phyloP scores from a whole-genome alignment of 53 echinoderm and acorn worm species.

The Actinopyga echinites region DNA sequence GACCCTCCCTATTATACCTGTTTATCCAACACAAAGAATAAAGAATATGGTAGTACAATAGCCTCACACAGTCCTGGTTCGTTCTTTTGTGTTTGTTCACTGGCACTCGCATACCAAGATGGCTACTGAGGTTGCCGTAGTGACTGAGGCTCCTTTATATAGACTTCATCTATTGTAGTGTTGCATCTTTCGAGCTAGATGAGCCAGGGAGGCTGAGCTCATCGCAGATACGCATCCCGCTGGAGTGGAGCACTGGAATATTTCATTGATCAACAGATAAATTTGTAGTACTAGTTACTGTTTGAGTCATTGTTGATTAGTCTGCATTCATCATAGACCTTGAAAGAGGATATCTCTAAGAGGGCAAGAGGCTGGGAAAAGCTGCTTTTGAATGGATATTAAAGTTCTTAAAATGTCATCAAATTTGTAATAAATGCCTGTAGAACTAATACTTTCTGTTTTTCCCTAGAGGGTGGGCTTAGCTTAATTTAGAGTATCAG shows the following conservation, averaged over 20 bases:
- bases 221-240: neutral
- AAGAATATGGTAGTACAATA: neutral
- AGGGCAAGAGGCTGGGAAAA: no score
- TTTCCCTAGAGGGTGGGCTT: no score
- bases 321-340: no score
- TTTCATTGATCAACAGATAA: neutral
- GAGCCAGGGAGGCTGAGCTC: neutral
- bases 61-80: neutral
- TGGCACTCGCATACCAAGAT: constrained; percentile 5
- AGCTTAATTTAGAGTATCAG: no score
- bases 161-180: neutral
- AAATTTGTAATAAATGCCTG: no score
- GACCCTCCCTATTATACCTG: constrained; percentile 34
- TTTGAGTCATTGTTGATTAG: no score
- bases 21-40: constrained; percentile 27
- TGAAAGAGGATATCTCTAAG: no score
- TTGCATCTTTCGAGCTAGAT: constrained; percentile 1
- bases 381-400: no score
- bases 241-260: neutral
- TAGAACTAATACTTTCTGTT: no score
- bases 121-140: constrained; percentile 29
- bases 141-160: neutral
- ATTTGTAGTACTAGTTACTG: neutral
- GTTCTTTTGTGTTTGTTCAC: constrained; percentile 4
- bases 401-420: no score